Conservation (phyloP, 2,888 invertebrate species). For the Tryphoninae sp. region DNA sequence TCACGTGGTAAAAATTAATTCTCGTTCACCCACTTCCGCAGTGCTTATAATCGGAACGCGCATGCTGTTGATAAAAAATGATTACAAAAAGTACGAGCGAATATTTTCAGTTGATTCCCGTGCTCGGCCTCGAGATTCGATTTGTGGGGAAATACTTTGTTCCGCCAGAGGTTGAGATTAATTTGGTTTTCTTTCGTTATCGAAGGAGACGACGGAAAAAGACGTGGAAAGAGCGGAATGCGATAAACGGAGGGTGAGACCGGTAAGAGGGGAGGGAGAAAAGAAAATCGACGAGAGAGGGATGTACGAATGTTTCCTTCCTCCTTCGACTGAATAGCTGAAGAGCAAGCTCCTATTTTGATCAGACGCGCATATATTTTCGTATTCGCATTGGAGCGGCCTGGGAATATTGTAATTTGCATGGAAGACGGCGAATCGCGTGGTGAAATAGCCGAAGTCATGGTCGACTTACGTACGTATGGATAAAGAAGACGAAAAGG, state of each 20-base stretch:
- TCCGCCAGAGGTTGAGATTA: slow-evolving; percentile 40
- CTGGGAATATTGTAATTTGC: slow-evolving; percentile 81
- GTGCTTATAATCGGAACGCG: neutral
- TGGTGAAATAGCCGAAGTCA: slow-evolving; percentile 75
- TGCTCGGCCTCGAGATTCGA: slow-evolving; percentile 29
- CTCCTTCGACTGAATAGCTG: slow-evolving; percentile 43
- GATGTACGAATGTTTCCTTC: slow-evolving; percentile 46
- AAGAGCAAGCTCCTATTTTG: slow-evolving; percentile 72
- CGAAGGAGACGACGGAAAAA: slow-evolving; percentile 41
- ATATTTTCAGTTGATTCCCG: slow-evolving; percentile 22
- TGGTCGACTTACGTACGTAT: slow-evolving; percentile 57
- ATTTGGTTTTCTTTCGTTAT: slow-evolving; percentile 56
- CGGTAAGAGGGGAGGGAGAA: slow-evolving; percentile 16
- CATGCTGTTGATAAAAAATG: slow-evolving; percentile 19
- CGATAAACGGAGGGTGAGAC: slow-evolving; percentile 4
- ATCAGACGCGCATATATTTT: slow-evolving; percentile 79
- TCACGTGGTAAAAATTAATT: slow-evolving; percentile 75
- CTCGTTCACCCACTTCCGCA: slow-evolving; percentile 30
- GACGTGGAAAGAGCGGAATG: slow-evolving; percentile 8
- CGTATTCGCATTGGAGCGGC: slow-evolving; percentile 76
- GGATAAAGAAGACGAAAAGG: slow-evolving; percentile 45
- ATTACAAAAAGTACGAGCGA: neutral
- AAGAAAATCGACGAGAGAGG: slow-evolving; percentile 50
- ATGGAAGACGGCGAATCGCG: slow-evolving; percentile 73
- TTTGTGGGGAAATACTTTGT: slow-evolving; percentile 32